Base-by-base conservation (phyloP, 2,888 invertebrate species). In the Ormyrus rosae region DNA sequence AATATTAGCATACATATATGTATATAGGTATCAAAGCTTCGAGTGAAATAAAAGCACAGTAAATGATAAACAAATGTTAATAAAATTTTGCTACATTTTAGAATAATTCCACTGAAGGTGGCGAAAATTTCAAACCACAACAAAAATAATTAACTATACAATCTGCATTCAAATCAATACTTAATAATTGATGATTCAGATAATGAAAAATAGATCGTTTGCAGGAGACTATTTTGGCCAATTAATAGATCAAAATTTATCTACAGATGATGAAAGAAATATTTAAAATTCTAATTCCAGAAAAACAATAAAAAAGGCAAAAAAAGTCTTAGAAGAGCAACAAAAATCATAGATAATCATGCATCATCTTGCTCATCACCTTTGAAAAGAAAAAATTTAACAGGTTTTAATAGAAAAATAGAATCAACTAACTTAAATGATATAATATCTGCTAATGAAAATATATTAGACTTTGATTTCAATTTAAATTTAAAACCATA, bases 401-500 rank as follows among this genome's bases (percentile, higher is more conserved):
- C 71, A 11, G 81, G 60, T 34, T 34, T 34, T 53, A 86, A 84
- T 53, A 75, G 69, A 71, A 88, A 88, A 86, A 53, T 81, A 45
- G n/a, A 51, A 55, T 34, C 13, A 45, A 60, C n/a, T 55, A 50
- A 51, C 51, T 48, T 53, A 53, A 11, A 8, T n/a, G 48, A 48
- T 61, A 4, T 13, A 9, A 34, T 19, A 50, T 2, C 7, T 51
- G 13, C 46, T 69, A 61, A 61, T 0, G n/a, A n/a, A 51, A 48
- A 34, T 34, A 4, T 48, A 7, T 5, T 7, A 11, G n/a, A 67
- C 58, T 45, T 76, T 46, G 63, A 77, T 68, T 2, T 13, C 58
- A 60, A 51, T n/a, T 55, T n/a, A 65, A 55, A 67, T 82, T 83
- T 89, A 9, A 87, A 86, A 78, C 85, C 90, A 13, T 82, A 34